phyloP scores from a whole-genome alignment of 1,140 invertebrate species.

The Meloidogyne floridensis region DNA sequence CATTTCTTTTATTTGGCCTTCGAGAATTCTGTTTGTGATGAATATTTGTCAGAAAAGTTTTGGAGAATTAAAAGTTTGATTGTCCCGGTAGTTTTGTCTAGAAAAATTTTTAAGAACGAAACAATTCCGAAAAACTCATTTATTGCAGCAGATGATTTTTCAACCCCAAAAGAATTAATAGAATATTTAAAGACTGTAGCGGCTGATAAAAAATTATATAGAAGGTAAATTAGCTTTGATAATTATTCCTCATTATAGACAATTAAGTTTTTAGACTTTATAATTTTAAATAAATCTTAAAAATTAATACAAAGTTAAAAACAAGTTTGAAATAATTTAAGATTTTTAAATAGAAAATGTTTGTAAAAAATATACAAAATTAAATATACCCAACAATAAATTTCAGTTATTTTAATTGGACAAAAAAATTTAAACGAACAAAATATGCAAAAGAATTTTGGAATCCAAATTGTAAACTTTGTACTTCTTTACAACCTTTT shows the following conservation, averaged over 20 bases:
- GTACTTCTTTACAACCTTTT: conserved; percentile 6
- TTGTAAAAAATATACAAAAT: too few species aligned
- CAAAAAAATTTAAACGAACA: neutral
- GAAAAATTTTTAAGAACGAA: neutral
- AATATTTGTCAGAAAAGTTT: conserved; percentile 15
- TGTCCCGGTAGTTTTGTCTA: neutral
- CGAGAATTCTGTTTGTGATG: conserved; percentile 12
- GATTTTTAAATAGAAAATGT: too few species aligned
- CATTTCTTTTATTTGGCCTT: conserved; percentile 20
- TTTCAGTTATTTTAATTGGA: neutral
- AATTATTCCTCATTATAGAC: too few species aligned
- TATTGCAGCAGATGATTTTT: conserved; percentile 10
- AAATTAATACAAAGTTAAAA: too few species aligned
- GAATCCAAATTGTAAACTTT: neutral
- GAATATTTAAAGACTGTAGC: neutral
- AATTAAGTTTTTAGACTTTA: too few species aligned
- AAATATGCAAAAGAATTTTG: neutral
- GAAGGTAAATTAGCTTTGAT: neutral
- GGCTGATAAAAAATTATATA: neutral
- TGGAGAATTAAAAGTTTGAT: neutral
- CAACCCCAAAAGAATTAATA: neutral
- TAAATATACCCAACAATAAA: neutral
- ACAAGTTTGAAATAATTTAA: too few species aligned
- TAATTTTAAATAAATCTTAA: too few species aligned
- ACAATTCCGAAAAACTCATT: neutral